Conservation (phyloP, 2,113 vertebrate species). For the Sporophila hypoxantha region DNA sequence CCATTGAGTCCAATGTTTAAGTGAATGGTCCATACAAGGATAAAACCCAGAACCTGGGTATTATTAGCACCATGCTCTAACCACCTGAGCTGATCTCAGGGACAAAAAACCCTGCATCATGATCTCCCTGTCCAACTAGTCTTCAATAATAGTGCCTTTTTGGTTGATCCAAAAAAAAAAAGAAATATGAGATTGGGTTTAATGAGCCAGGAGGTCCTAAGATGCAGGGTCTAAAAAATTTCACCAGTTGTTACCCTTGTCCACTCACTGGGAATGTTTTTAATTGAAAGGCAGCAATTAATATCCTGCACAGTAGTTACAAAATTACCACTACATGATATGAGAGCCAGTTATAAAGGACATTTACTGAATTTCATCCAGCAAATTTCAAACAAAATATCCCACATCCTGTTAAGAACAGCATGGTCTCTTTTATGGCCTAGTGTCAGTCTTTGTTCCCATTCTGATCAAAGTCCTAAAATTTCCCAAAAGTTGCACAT, state of each 20-base stretch:
- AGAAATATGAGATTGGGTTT: neutral
- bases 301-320: neutral
- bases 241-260: neutral
- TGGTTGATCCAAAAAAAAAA: neutral
- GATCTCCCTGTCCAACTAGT: neutral
- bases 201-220: neutral
- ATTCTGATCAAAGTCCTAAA: neutral
- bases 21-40: too few species aligned
- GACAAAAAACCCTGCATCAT: neutral
- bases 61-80: neutral
- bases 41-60: neutral
- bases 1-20: neutral
- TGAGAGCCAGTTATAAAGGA: neutral
- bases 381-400: neutral
- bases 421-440: neutral
- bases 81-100: neutral
- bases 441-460: neutral
- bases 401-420: neutral
- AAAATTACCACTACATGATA: neutral
- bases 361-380: neutral
- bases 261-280: neutral
- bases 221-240: neutral
- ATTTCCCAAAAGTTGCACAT: neutral
- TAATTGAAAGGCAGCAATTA: neutral
- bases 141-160: neutral